Conservation (phyloP, 2,113 vertebrate genomes). For the Cynopterus brachyotis region DNA sequence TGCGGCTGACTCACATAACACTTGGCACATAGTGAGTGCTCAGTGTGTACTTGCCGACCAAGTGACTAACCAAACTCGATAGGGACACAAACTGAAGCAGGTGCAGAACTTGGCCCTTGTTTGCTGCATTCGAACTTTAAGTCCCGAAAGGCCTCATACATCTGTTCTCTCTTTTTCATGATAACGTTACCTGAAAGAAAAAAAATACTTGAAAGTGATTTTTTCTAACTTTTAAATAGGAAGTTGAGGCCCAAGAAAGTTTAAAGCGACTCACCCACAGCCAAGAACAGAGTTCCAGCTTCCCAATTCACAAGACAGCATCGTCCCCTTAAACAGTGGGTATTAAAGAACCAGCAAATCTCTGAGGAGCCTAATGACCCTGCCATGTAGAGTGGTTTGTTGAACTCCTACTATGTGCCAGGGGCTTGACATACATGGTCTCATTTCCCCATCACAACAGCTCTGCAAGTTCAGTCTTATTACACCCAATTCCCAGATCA, state of each 20-base stretch:
- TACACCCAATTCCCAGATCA: not conserved
- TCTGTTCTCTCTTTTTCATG: not conserved
- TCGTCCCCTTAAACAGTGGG: not conserved
- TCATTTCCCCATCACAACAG: not conserved
- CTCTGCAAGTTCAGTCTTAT: not conserved
- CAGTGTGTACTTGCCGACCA: not conserved
- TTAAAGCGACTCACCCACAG: not conserved
- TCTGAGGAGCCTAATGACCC: not conserved
- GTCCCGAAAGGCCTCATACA: not conserved
- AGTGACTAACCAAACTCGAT: not conserved
- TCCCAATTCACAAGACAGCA: not conserved
- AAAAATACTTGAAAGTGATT: not conserved
- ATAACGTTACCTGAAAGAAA: not conserved
- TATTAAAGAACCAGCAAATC: not conserved
- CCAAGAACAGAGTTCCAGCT: not conserved
- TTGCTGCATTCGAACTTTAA: not conserved
- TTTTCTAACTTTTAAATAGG: not conserved
- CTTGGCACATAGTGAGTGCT: not conserved
- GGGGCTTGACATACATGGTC: not conserved
- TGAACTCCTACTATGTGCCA: not conserved
- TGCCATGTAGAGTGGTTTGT: not conserved
- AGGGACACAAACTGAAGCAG: not conserved
- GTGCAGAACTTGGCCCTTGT: not conserved
- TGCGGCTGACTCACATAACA: not conserved
- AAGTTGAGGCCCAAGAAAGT: not conserved